Base-by-base conservation (phyloP, 1,140 invertebrate species). In the Hyposmocoma kahamanoa region DNA sequence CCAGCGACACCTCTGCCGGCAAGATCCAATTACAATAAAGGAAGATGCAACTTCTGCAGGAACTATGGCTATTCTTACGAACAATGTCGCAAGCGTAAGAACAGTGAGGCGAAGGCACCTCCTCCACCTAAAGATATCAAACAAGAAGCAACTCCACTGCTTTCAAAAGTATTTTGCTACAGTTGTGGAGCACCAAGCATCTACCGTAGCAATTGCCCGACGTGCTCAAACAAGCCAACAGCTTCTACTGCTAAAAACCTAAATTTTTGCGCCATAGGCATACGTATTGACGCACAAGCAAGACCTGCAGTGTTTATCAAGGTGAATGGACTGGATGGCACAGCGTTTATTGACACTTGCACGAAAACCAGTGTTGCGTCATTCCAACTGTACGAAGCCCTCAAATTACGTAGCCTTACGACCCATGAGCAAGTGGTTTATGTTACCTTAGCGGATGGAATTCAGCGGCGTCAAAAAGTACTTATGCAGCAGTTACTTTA, bases 281-380 rank as follows among this genome's bases (percentile, higher is more conserved):
- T 28, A 24, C 5, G 11, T 26, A n/a, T 34, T n/a, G 32, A 34
- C 5, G 15, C 13, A 5, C 22, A 13, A 1, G 13, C 1, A 13
- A 26, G 42, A 28, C 42, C 42, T 10, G 28, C 15, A 11, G 22
- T 43, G 15, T 22, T 4, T 22, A 15, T 43, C 8, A 18, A 43
- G 11, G 19, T 43, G 17, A 22, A 22, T 9, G 26, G 22, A 17
- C 5, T 34, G 11, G 1, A 6, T 5, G 26, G 24, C 6, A 22
- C 6, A 21, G 44, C 24, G 1, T 34, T 6, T 46, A 18, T 46
- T 1, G 44, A 46, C 30, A 20, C 28, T 1, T 46, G 44, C 30
- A 30, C 44, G 1, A 46, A 34, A 46, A 3, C 11, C 5, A 46
- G 28, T 20, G n/a, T 46, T 32, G 26, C 28, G 1, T 45, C 42